Conservation (phyloP, 1,140 invertebrate genomes). For the Plectrocnemia conspersa region DNA sequence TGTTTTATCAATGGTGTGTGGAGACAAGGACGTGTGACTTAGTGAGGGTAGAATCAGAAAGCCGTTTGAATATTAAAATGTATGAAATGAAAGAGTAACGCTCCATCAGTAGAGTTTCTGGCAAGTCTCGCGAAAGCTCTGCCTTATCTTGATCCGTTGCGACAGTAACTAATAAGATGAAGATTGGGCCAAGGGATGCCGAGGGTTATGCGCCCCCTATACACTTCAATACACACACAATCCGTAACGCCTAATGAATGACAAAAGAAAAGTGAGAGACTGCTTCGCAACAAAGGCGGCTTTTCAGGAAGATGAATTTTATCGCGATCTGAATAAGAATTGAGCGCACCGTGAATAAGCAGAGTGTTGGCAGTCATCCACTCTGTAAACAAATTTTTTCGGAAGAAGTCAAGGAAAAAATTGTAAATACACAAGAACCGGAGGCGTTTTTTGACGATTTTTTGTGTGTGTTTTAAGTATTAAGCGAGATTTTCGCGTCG, state of each 20-base stretch:
- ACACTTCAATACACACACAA: constrained; percentile 15
- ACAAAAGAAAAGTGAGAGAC: constrained; percentile 26
- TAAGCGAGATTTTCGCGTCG: no score
- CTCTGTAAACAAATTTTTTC: neutral
- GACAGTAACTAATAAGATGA: constrained; percentile 30
- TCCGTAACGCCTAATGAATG: constrained; percentile 21
- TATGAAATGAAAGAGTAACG: constrained; percentile 19
- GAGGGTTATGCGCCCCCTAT: neutral
- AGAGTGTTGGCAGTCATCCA: neutral
- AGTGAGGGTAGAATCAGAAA: constrained; percentile 13
- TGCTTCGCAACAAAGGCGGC: constrained; percentile 3
- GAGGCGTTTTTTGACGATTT: no score
- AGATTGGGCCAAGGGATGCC: constrained; percentile 13
- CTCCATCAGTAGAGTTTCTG: constrained; percentile 20
- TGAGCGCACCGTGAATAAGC: neutral
- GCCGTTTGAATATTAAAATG: neutral
- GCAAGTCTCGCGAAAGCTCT: constrained; percentile 8
- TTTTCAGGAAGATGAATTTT: neutral
- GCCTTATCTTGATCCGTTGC: constrained; percentile 26
- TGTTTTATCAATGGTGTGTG: no score
- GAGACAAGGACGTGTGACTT: no score
- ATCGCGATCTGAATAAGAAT: neutral
- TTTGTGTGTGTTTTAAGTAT: no score
- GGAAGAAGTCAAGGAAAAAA: neutral
- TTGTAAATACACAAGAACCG: neutral